These are phyloP conservation scores for Drosophila baimaii DNA, from an alignment of 1,140 invertebrate genomes.

Conservation along the genomic window DNA sequence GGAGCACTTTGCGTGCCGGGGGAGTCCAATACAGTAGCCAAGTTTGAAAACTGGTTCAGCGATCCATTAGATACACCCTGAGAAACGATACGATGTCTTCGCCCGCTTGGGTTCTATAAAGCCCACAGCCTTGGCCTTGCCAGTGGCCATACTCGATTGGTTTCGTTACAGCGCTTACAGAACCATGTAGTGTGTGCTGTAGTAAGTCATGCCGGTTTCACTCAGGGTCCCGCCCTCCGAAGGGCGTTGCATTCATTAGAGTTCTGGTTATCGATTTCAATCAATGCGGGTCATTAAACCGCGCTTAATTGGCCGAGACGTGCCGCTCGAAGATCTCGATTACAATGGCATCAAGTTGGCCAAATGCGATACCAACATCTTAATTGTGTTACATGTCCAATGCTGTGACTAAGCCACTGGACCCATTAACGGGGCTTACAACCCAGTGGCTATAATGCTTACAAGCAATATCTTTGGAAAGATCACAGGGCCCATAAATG, in stretches of 20 bases:
- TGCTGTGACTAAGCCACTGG: slow-evolving; percentile 24
- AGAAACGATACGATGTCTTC: not conserved
- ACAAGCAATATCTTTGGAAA: slow-evolving; percentile 12
- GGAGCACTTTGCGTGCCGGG: slow-evolving; percentile 3
- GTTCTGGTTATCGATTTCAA: slow-evolving; percentile 49
- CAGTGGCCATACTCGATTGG: slow-evolving; percentile 23
- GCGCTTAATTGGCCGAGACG: slow-evolving; percentile 36
- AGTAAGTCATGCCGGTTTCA: slow-evolving; percentile 27
- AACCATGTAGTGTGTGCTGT: slow-evolving; percentile 30
- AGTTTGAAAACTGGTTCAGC: slow-evolving; percentile 25
- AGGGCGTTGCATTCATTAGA: slow-evolving; percentile 55
- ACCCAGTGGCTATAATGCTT: not conserved
- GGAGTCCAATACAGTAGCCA: slow-evolving; percentile 13
- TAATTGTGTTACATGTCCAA: slow-evolving; percentile 26
- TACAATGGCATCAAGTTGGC: slow-evolving; percentile 45
- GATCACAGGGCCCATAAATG: slow-evolving; percentile 18
- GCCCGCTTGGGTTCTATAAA: slow-evolving; percentile 10
- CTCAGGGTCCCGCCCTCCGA: slow-evolving; percentile 35
- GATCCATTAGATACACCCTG: not conserved
- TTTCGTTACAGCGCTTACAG: slow-evolving; percentile 22
- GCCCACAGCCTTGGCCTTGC: slow-evolving; percentile 24
- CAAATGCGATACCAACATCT: slow-evolving; percentile 35
- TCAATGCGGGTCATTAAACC: slow-evolving; percentile 55
- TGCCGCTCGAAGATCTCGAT: slow-evolving; percentile 32
- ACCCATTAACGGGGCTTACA: slow-evolving; percentile 53